Conservation (phyloP, 2,113 vertebrate genomes). For the Protobothrops flavoviridis region DNA sequence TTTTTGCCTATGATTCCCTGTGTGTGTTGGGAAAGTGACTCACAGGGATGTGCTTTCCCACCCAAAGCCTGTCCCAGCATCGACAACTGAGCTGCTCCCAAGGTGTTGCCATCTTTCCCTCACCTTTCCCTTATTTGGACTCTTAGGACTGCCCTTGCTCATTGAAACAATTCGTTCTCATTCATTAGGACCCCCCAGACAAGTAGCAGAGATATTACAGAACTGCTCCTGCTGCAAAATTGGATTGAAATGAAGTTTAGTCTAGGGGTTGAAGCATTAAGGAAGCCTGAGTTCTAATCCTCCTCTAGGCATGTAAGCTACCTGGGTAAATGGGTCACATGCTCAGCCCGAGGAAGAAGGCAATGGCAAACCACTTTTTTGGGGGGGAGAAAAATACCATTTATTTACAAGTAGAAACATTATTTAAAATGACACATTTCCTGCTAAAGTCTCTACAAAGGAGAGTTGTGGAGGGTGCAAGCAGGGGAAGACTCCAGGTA, state of each 20-base stretch:
- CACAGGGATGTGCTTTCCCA: background rate
- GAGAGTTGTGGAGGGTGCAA: background rate
- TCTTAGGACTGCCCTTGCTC: background rate
- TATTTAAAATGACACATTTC: conserved; percentile 44
- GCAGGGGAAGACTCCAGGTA: background rate
- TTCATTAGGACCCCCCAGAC: background rate
- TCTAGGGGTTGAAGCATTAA: background rate
- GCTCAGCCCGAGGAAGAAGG: background rate
- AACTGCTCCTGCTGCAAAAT: background rate
- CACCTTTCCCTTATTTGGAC: background rate
- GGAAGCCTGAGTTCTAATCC: background rate
- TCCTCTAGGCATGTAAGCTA: background rate
- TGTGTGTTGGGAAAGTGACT: background rate
- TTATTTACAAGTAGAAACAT: conserved; percentile 66
- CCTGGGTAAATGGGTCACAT: background rate
- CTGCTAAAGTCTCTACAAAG: conserved; percentile 10
- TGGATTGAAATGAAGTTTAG: background rate
- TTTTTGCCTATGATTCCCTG: background rate
- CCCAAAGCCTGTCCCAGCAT: background rate
- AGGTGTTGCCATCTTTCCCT: background rate
- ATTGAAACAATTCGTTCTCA: background rate
- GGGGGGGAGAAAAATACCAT: conserved; percentile 58
- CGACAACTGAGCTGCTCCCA: background rate
- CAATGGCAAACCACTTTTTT: background rate
- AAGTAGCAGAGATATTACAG: background rate